phyloP scores from a whole-genome alignment of 1,140 invertebrate genomes.

The Diachasma alloeum region DNA sequence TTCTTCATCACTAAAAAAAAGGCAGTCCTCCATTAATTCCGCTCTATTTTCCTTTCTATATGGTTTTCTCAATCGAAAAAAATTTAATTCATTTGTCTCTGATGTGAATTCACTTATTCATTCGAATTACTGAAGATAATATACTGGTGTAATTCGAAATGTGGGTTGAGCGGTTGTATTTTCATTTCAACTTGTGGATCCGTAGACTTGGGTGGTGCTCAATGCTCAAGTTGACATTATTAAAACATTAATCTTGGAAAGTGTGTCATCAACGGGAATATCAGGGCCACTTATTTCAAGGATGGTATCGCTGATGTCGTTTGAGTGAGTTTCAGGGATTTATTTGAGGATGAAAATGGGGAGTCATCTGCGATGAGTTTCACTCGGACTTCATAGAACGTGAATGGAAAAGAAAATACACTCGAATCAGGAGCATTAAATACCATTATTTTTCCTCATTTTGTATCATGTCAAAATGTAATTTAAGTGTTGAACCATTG shows the following conservation, averaged over 20 bases:
- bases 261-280: neutral
- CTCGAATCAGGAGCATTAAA: no score
- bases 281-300: neutral
- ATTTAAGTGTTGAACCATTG: no score
- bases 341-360: no score
- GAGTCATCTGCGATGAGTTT: no score
- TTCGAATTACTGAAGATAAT: neutral
- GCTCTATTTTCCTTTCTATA: neutral
- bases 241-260: neutral
- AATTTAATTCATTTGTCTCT: neutral
- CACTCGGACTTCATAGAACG: no score
- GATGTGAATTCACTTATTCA: neutral
- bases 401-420: no score
- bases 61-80: no score
- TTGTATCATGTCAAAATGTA: no score
- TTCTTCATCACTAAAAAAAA: neutral
- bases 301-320: neutral
- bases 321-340: neutral
- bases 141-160: neutral
- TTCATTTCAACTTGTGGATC: neutral
- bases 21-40: neutral
- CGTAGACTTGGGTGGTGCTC: neutral
- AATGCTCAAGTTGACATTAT: neutral
- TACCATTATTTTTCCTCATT: no score
- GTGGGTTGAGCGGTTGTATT: neutral